These are phyloP conservation scores for Zalophus californianus DNA, from an alignment of 2,797 vertebrate species.

Conservation along the genomic window DNA sequence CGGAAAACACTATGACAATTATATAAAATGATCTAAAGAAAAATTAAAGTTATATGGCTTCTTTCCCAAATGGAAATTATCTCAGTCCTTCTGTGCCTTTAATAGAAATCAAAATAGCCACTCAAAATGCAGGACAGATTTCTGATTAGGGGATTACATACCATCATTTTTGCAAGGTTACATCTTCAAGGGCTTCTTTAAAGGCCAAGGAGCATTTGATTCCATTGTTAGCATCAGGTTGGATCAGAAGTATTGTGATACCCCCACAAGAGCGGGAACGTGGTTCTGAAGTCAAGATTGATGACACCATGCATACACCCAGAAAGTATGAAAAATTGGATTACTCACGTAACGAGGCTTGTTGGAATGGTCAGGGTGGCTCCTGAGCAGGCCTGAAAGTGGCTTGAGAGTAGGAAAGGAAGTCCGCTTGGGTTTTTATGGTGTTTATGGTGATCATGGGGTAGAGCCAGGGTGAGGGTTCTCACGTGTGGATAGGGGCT, in stretches of 20 bases:
- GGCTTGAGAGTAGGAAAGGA: background rate
- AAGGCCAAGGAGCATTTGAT: background rate
- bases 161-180: background rate
- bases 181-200: background rate
- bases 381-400: background rate
- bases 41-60: background rate
- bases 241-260: background rate
- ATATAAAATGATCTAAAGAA: background rate
- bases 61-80: background rate
- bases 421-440: fast-evolving
- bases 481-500: fast-evolving
- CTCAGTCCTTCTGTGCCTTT: background rate
- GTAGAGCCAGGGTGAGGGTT: background rate
- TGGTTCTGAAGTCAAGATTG: background rate
- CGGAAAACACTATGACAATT: background rate
- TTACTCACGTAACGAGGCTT: background rate
- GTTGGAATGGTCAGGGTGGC: fast-evolving
- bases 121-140: background rate
- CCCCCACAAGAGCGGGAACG: no score
- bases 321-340: fast-evolving
- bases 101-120: background rate
- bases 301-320: fast-evolving
- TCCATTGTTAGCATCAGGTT: background rate
- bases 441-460: background rate
- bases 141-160: background rate